Conservation (phyloP, 1,140 invertebrate genomes). For the Drosophila sulfurigaster region DNA sequence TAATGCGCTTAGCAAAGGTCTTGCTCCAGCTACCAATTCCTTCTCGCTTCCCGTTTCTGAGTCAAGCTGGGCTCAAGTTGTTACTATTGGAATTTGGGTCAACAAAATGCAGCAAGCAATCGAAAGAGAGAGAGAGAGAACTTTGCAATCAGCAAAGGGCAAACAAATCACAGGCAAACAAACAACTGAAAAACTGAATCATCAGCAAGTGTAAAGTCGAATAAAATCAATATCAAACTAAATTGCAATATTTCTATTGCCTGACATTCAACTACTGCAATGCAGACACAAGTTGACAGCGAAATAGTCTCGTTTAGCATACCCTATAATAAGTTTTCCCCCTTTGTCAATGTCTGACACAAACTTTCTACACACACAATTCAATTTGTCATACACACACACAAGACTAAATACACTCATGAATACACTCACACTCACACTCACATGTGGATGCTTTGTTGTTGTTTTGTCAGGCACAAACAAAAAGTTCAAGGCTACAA, state of each 20-base stretch:
- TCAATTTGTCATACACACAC: conserved; percentile 47
- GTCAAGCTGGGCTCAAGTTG: neutral
- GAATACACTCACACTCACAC: conserved; percentile 23
- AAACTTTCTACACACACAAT: conserved; percentile 8
- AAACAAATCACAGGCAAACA: neutral
- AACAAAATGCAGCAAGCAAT: conserved; percentile 29
- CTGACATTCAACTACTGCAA: conserved; percentile 12
- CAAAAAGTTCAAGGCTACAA: conserved; percentile 79
- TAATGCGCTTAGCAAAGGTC: conserved; percentile 67
- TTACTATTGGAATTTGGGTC: conserved; percentile 32
- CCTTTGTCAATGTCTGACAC: neutral
- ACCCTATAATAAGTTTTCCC: no score
- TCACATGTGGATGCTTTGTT: conserved; percentile 52
- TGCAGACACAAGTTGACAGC: neutral
- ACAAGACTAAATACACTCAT: conserved; percentile 12
- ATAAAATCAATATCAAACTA: conserved; percentile 59
- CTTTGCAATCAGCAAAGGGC: conserved; percentile 13
- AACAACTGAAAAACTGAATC: conserved; percentile 21
- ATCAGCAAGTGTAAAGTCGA: conserved; percentile 42
- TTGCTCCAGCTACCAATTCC: conserved; percentile 10
- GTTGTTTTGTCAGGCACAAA: conserved; percentile 53
- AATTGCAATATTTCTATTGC: conserved; percentile 10
- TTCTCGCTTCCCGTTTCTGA: neutral
- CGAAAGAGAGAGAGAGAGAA: neutral
- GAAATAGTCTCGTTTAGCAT: neutral